Evolutionary conservation across 2,888 invertebrate species (phyloP).

Genomic region (Agrilus cyanescens): DNA sequence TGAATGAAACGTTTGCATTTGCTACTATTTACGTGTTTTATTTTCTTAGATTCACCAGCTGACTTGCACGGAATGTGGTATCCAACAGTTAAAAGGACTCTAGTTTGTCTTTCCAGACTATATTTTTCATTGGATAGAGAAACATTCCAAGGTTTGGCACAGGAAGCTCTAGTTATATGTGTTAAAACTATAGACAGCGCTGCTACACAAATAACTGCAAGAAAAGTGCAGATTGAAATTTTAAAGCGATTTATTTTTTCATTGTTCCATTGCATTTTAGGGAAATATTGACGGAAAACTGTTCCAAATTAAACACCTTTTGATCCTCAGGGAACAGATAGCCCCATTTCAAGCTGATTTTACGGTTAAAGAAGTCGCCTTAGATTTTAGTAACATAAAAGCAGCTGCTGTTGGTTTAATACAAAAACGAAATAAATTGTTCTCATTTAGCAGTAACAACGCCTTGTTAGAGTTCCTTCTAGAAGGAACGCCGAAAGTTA

Average conservation of each 20-base stretch:
- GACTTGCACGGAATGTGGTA: slow-evolving; percentile 99
- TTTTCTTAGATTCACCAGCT: slow-evolving; percentile 36
- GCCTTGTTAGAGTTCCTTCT: slow-evolving; percentile 83
- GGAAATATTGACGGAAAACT: slow-evolving; percentile 81
- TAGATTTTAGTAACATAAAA: slow-evolving; percentile 90
- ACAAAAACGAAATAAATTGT: slow-evolving; percentile 72
- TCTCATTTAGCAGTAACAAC: slow-evolving; percentile 71
- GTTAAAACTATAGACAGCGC: slow-evolving; percentile 82
- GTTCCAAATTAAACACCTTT: slow-evolving; percentile 95
- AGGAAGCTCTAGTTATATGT: slow-evolving; percentile 88
- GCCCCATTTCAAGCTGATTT: slow-evolving; percentile 96
- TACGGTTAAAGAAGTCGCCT: slow-evolving; percentile 79
- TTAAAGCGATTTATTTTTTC: background rate
- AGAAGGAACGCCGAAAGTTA: slow-evolving; percentile 89
- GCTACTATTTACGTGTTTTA: background rate
- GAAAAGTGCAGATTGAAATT: slow-evolving; percentile 40
- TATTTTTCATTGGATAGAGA: slow-evolving; percentile 87
- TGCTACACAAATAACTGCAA: slow-evolving; percentile 61
- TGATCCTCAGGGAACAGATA: slow-evolving; percentile 94
- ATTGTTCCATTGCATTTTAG: slow-evolving; percentile 28
- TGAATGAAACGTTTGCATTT: background rate
- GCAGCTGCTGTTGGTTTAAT: slow-evolving; percentile 67
- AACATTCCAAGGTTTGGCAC: slow-evolving; percentile 93
- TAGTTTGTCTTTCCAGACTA: slow-evolving; percentile 87
- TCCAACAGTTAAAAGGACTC: slow-evolving; percentile 87